Percentiles rank a stretch among this genome's conserved stretches.
Evolutionary conservation across 2,113 vertebrate genomes (phyloP).

Genomic region (Pagrus major): DNA sequence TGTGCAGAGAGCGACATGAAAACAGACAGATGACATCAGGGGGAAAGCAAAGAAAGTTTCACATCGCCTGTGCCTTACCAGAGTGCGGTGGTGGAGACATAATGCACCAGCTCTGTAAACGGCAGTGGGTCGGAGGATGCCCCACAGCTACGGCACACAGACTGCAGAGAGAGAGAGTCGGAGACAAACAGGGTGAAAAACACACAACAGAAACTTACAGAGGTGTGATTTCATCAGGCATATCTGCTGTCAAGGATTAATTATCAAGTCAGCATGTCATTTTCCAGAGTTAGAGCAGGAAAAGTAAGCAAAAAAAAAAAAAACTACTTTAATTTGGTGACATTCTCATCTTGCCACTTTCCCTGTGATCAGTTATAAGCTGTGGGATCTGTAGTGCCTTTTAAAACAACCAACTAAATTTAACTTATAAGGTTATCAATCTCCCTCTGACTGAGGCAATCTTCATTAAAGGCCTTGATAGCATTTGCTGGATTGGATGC

Average conservation of each 20-base stretch:
- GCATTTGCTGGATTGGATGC: conserved; percentile 19
- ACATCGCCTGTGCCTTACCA: conserved; percentile 87
- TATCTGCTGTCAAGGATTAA: conserved; percentile 24
- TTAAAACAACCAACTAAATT: conserved; percentile 1
- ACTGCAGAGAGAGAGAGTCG: conserved; percentile 79
- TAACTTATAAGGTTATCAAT: conserved; percentile 24
- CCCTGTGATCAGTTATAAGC: neutral
- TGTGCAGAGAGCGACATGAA: conserved; percentile 5
- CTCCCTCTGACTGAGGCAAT: neutral
- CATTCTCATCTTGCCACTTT: neutral
- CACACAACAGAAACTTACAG: conserved; percentile 19
- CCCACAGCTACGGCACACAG: conserved; percentile 95
- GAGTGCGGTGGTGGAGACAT: conserved; percentile 96
- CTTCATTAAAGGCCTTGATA: conserved; percentile 10
- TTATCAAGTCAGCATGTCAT: conserved; percentile 31
- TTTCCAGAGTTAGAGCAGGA: neutral
- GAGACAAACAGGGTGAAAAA: conserved; percentile 20
- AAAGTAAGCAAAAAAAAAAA: neutral
- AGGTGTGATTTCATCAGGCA: conserved; percentile 12
- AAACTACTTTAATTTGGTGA: neutral
- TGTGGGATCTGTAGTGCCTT: neutral
- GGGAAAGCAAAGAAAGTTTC: conserved; percentile 11
- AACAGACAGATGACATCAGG: conserved; percentile 1
- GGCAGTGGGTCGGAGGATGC: conserved; percentile 97
- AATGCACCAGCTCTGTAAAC: conserved; percentile 97